Conservation (phyloP, 2,113 vertebrate genomes). For the Eidolon helvum region DNA sequence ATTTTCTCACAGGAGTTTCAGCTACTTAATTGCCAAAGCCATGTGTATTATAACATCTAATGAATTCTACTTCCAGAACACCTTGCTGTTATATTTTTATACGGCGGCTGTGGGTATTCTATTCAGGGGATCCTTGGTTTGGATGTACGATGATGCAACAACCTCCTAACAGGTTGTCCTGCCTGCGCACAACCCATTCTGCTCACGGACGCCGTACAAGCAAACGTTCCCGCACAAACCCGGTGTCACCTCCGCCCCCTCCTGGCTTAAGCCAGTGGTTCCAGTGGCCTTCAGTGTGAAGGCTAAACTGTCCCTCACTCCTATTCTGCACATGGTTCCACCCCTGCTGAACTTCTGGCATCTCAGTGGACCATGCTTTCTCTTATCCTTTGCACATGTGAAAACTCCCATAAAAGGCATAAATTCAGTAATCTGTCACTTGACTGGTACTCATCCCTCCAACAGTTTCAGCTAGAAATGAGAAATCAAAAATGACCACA, state of each 20-base stretch:
- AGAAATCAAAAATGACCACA: not conserved
- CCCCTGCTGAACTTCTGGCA: too few species aligned
- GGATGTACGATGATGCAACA: not conserved
- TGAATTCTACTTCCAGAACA: not conserved
- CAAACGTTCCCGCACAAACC: not conserved
- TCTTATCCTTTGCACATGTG: not conserved
- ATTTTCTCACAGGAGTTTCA: not conserved
- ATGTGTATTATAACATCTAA: not conserved
- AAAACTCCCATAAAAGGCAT: not conserved
- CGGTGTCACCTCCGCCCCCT: accelerated
- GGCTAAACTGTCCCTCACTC: not conserved
- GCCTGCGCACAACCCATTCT: not conserved
- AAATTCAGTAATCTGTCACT: not conserved
- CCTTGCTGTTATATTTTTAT: not conserved
- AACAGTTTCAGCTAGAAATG: not conserved
- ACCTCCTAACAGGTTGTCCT: not conserved
- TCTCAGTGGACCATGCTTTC: not conserved
- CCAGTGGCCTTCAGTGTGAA: not conserved
- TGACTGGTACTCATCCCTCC: not conserved
- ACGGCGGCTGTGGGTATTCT: not conserved
- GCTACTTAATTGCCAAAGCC: not conserved
- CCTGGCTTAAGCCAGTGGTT: not conserved
- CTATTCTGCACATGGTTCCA: accelerated
- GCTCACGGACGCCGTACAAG: too few species aligned
- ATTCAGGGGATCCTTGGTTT: not conserved